Percentiles rank a stretch among this genome's conserved stretches.
Evolutionary conservation across 2,888 invertebrate genomes (phyloP).

Genomic region (Hyles lineata): DNA sequence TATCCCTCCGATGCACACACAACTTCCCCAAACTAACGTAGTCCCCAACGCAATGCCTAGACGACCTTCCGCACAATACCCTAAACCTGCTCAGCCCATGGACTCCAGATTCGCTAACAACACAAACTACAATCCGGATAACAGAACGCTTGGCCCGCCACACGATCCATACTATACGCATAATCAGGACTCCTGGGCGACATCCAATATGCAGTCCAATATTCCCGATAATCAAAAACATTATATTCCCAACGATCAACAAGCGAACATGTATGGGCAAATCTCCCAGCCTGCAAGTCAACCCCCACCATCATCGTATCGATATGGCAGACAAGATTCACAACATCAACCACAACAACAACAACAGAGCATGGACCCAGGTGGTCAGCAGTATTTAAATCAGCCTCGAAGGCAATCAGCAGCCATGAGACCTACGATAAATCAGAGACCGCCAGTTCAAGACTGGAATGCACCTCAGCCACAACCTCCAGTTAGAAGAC

Average conservation of each 20-base stretch:
- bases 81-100: slow-evolving; percentile 63
- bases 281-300: slow-evolving; percentile 52
- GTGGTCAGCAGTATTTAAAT: slow-evolving; percentile 66
- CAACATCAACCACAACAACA: slow-evolving; percentile 63
- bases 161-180: slow-evolving; percentile 67
- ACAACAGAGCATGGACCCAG: slow-evolving; percentile 70
- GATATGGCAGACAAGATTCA: slow-evolving; percentile 63
- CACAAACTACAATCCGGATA: slow-evolving; percentile 68
- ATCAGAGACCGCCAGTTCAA: slow-evolving; percentile 66
- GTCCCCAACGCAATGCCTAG: slow-evolving; percentile 74
- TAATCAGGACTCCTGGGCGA: slow-evolving; percentile 70
- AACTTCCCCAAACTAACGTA: slow-evolving; percentile 76
- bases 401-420: slow-evolving; percentile 70
- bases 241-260: slow-evolving; percentile 66
- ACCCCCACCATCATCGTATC: slow-evolving; percentile 55
- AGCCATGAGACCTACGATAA: slow-evolving; percentile 61
- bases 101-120: slow-evolving; percentile 73
- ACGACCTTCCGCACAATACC: slow-evolving; percentile 72
- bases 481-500: slow-evolving; percentile 65
- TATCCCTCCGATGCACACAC: slow-evolving; percentile 83
- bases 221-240: slow-evolving; percentile 65
- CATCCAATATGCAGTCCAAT: slow-evolving; percentile 58
- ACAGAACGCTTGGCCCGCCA: slow-evolving; percentile 63
- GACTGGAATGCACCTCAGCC: slow-evolving; percentile 64
- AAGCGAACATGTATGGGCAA: slow-evolving; percentile 60